Base-by-base conservation (phyloP, 2,113 vertebrate genomes). In the Alexandromys fortis region DNA sequence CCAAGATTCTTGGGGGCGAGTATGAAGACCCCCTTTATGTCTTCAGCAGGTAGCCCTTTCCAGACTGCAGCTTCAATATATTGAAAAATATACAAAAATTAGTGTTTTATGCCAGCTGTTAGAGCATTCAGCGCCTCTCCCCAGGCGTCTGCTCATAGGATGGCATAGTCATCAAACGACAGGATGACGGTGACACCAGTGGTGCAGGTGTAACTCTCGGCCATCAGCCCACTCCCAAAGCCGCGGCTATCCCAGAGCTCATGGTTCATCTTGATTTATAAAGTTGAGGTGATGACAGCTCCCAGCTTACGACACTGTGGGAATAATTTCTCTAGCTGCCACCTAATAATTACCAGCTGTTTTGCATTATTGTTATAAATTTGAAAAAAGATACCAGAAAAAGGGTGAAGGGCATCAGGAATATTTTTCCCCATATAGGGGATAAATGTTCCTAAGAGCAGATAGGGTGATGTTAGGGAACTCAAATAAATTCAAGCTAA, bases 401-500 rank as follows among this genome's bases (percentile, higher is more conserved):
- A 85, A 79, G 52, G 7, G 17, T n/a, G 30, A n/a, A 92, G 67
- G 22, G 10, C 24, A 89, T 49, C 93, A 72, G 17, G 90, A 78
- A 82, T 90, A 35, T 92, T 85, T 85, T 77, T 49, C 52, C 19
- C 61, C 65, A 89, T 86, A 76, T 42, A 85, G 35, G 81, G 85
- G 70, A 82, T 21, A 11, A 76, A 65, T 67, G 75, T 21, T 92
- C 79, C 30, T 65, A 16, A 65, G 78, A 30, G 75, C 55, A 33
- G 22, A 35, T 26, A 76, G 26, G 21, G 72, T 67, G 12, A 63
- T 7, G 45, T 81, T 61, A 85, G 47, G 8, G 5, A 4, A 72
- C 73, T 86, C 47, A 93, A 67, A 88, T 88, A 75, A 79, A 55
- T 88, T 94, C 10, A 89, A 73, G 70, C n/a, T 87, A 68, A 91